Base-by-base conservation (phyloP, 2,113 vertebrate species). In the Chrysemys picta region DNA sequence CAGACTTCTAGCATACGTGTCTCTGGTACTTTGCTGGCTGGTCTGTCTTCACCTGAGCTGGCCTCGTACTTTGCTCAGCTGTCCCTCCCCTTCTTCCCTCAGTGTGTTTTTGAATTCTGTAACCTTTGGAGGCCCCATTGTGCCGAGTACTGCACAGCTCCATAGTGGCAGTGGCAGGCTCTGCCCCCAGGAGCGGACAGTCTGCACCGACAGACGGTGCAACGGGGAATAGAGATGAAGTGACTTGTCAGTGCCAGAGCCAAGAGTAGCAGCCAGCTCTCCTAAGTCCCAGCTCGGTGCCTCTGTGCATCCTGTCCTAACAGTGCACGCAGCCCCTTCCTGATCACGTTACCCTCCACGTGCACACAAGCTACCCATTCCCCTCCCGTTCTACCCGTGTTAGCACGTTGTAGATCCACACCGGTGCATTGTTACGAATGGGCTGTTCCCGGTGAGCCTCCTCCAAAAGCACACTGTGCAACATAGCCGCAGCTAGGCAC, bases 361-460 rank as follows among this genome's bases (percentile, higher is more conserved):
- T 81, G 75, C 75, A 45, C 52, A 10, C 29, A 45, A 75, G 27
- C 42, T 1, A 1, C 56, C 35, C 56, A n/a, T 49, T 52, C 76
- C n/a, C 0, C 0, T 65, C 65, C n/a, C 31, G 8, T 35, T 35
- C 29, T 16, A 7, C 27, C 57, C 13, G 27, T 10, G 80, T 8
- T 54, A 45, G 24, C 42, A 14, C 13, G 25, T 47, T 14, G 12
- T 8, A 57, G 24, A 53, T 3, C 0, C 0, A 7, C 38, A 54
- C 65, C 16, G 45, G 54, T 38, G 29, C 38, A 80, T 19, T 0
- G 0, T 59, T 62, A 35, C 1, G 12, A n/a, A 29, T 10, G 81
- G 62, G 52, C 7, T 1, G 10, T 19, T 22, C 49, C 57, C 5
- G 1, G 25, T 21, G 12, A 6, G 50, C 65, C 47, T 13, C 21